Evolutionary conservation across 2,888 invertebrate species (phyloP).

Genomic region (Anticlea derivata): DNA sequence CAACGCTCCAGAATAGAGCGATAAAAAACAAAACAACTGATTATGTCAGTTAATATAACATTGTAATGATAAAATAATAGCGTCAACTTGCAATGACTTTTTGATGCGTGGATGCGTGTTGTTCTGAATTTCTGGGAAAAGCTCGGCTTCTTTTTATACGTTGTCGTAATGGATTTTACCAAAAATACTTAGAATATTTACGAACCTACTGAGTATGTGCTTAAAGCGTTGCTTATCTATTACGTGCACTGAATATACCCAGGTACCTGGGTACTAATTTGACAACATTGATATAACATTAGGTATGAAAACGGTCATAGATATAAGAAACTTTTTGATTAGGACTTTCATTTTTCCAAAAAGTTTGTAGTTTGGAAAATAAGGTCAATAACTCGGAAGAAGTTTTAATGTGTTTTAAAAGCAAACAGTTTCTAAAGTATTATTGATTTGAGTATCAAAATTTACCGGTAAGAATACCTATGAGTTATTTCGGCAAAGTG

Average conservation of each 20-base stretch:
- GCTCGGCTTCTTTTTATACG: slow-evolving; percentile 1
- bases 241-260: slow-evolving; percentile 4
- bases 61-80: slow-evolving; percentile 37
- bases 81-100: slow-evolving; percentile 20
- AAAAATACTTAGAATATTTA: neutral
- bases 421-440: no score
- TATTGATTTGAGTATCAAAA: no score
- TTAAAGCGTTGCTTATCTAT: slow-evolving; percentile 2
- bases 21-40: slow-evolving; percentile 48
- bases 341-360: no score
- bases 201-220: neutral
- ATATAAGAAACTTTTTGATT: no score
- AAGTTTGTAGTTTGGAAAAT: no score
- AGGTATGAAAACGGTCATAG: no score
- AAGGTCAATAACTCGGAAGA: no score
- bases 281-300: no score
- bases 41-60: slow-evolving; percentile 42
- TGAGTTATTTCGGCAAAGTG: no score
- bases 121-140: slow-evolving; percentile 13
- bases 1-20: slow-evolving; percentile 46
- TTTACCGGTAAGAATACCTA: no score
- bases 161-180: slow-evolving; percentile 1
- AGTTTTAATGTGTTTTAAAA: no score
- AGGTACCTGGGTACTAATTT: neutral
- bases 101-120: slow-evolving; percentile 11